Evolutionary conservation across 2,113 vertebrate species (phyloP).

Genomic region (human (Homo sapiens)): DNA sequence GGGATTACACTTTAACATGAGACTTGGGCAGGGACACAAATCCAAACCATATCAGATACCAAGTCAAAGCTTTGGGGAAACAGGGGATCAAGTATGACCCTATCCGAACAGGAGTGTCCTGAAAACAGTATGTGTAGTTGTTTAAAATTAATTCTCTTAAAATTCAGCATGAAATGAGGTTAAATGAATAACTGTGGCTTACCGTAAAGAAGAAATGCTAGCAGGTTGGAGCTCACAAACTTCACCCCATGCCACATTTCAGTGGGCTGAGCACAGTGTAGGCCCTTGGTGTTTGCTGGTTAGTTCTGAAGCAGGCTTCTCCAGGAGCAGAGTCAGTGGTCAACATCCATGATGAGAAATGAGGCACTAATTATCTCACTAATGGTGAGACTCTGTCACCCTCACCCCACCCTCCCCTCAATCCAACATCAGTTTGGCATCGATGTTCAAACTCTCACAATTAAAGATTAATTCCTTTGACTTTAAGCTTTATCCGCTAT

Average conservation of each 20-base stretch:
- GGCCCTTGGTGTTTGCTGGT: background rate
- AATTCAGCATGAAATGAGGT: background rate
- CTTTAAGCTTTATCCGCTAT: background rate
- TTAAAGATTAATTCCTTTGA: background rate
- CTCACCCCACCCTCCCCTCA: background rate
- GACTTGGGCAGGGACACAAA: too few relatives aligned
- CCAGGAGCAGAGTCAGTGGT: background rate
- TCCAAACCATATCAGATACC: background rate
- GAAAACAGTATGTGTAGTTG: background rate
- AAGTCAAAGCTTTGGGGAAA: background rate
- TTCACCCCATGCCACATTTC: fast-evolving
- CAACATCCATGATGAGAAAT: background rate
- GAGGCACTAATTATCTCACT: background rate
- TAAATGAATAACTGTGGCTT: background rate
- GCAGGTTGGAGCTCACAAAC: background rate
- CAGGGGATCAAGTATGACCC: background rate
- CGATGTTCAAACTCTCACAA: background rate
- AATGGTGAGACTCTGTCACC: background rate
- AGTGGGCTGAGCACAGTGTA: background rate
- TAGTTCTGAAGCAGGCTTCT: background rate
- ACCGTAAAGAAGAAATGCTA: background rate
- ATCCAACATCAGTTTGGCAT: background rate
- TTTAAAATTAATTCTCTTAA: background rate
- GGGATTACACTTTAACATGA: too few relatives aligned
- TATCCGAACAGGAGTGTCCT: background rate